Base-by-base conservation (phyloP, 2,888 invertebrate species). In the Melolontha melolontha region DNA sequence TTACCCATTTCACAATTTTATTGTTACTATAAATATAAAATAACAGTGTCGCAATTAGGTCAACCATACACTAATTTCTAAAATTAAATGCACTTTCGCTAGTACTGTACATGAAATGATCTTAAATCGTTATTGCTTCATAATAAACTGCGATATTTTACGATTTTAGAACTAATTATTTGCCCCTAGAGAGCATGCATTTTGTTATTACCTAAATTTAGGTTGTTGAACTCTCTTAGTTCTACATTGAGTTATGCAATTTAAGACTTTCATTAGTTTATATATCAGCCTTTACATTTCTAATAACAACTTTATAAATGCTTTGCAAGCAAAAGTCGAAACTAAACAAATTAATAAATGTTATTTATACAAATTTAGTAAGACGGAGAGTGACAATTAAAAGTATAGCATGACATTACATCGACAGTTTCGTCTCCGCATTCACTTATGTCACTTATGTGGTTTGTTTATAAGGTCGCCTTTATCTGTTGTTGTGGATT, bases 141-240 rank as follows among this genome's bases (percentile, higher is more conserved):
- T 42, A 11, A 12, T 1, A 57, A 44, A 44, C 27, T 42, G 14
- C 14, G 42, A 47, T 62, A 34, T 47, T 29, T 47, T 49, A 49
- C 47, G 5, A 62, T 47, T 47, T 62, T 39, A 10, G 42, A 34
- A 34, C 34, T 62, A 62, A 62, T 62, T 62, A 62, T 34, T 57
- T 42, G 27, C 57, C 12, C 16, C 39, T 29, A 47, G 34, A 11
- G 11, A 62, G 34, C 44, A 44, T 57, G 44, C 17, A 11, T 34
- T 47, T 47, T 34, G 47, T 59, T 47, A 47, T 47, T 62, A 62
- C 59, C 59, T 29, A 34, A 62, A 62, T 62, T 62, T 62, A 17
- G 59, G 47, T 62, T 62, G 16, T 49, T 62, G 59, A 62, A 47
- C 59, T 34, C 47, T 49, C 29, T 62, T 47, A 29, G 16, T 49